Conservation (phyloP, 2,113 vertebrate species). For the Puntigrus tetrazona region DNA sequence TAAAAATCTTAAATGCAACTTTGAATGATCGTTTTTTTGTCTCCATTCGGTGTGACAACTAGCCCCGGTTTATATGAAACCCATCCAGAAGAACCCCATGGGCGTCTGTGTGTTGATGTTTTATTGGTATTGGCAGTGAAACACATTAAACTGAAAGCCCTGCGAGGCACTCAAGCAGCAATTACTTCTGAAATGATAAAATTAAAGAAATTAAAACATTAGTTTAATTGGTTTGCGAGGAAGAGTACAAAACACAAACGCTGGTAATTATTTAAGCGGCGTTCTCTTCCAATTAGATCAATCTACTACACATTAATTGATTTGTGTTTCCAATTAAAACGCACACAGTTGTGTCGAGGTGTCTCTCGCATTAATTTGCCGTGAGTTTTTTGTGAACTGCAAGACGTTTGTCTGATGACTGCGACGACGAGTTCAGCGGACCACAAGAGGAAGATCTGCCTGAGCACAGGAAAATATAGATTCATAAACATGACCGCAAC, state of each 20-base stretch:
- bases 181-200: conserved; percentile 77
- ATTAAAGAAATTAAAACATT: conserved; percentile 80
- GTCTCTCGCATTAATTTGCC: conserved; percentile 74
- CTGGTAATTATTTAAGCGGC: conserved; percentile 78
- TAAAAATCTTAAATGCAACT: too few species aligned
- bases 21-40: too few species aligned
- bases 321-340: conserved; percentile 79
- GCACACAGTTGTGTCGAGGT: conserved; percentile 67
- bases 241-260: conserved; percentile 69
- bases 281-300: conserved; percentile 79
- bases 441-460: conserved; percentile 18
- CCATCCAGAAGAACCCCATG: neutral
- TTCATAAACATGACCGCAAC: neutral
- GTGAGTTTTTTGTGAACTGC: conserved; percentile 69
- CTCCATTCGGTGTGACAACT: neutral
- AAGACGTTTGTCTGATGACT: conserved; percentile 71
- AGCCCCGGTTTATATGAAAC: neutral
- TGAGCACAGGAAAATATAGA: neutral
- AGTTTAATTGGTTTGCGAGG: conserved; percentile 73
- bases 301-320: conserved; percentile 74
- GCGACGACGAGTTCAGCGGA: conserved; percentile 64
- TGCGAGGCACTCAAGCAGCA: conserved; percentile 74
- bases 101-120: conserved; percentile 55
- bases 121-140: conserved; percentile 57
- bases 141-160: conserved; percentile 75